phyloP scores from a whole-genome alignment of 2,797 vertebrate genomes.

The Sebastes melanostomus region DNA sequence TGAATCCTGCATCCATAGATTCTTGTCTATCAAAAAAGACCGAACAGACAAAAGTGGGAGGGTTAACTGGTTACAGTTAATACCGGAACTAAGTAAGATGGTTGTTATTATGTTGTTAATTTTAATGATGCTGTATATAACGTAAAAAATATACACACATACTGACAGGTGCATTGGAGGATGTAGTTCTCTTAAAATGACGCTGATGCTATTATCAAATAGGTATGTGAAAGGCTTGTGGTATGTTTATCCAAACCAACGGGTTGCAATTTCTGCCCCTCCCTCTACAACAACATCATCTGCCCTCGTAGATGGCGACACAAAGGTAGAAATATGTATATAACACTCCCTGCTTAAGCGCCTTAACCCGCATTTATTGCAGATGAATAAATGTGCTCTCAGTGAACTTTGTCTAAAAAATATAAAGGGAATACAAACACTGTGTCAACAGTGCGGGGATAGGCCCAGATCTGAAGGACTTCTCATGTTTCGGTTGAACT shows the following conservation, averaged over 20 bases:
- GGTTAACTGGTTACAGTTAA: background rate
- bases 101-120: no score
- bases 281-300: background rate
- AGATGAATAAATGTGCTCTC: background rate
- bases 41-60: conserved; percentile 11
- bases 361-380: background rate
- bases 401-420: background rate
- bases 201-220: background rate
- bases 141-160: background rate
- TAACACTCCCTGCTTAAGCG: background rate
- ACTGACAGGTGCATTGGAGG: background rate
- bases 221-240: background rate
- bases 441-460: background rate
- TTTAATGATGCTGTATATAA: background rate
- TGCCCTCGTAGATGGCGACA: background rate
- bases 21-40: conserved; percentile 3
- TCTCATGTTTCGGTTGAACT: background rate
- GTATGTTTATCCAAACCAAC: background rate
- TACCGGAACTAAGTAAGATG: background rate
- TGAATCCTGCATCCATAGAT: conserved; percentile 7
- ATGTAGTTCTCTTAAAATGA: background rate
- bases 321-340: background rate
- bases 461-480: background rate
- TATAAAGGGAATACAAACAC: conserved; percentile 1
- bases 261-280: background rate